Evolutionary conservation across 1,140 invertebrate genomes (phyloP).

Genomic region (Zaprionus capensis): DNA sequence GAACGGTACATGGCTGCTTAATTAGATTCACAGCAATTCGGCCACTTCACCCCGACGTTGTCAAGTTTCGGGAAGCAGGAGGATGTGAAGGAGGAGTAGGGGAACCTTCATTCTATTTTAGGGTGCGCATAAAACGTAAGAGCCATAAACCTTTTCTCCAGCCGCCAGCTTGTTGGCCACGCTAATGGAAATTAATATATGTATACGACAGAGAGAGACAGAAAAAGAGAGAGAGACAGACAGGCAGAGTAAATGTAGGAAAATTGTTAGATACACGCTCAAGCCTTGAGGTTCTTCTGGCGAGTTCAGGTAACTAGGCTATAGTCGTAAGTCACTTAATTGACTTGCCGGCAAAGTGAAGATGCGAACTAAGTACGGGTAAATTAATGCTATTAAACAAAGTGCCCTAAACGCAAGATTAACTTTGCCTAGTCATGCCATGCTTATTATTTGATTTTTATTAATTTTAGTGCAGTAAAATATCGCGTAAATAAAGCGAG

Average conservation of each 20-base stretch:
- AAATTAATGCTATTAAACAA: slow-evolving; percentile 38
- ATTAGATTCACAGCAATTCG: slow-evolving; percentile 65
- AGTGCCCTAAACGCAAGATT: slow-evolving; percentile 4
- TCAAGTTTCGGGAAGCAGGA: slow-evolving; percentile 15
- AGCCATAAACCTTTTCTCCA: slow-evolving; percentile 65
- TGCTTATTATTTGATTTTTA: not conserved
- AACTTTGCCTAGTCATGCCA: slow-evolving; percentile 6
- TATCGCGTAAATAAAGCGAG: not conserved
- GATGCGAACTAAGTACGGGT: slow-evolving; percentile 23
- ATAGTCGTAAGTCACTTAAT: slow-evolving; percentile 68
- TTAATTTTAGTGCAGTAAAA: not conserved
- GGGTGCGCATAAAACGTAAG: slow-evolving; percentile 66
- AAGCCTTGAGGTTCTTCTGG: slow-evolving; percentile 6
- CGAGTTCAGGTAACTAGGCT: slow-evolving; percentile 43
- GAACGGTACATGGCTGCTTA: slow-evolving; percentile 54
- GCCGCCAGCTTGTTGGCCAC: slow-evolving; percentile 21
- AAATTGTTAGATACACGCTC: slow-evolving; percentile 16
- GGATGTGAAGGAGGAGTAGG: no score
- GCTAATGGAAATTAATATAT: slow-evolving; percentile 75
- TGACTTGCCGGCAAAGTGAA: slow-evolving; percentile 56
- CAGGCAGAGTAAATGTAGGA: not conserved
- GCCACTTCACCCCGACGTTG: slow-evolving; percentile 17
- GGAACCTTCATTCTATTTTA: slow-evolving; percentile 18
- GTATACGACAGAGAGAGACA: not conserved
- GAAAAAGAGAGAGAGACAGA: not conserved